Base-by-base conservation (phyloP, 92 coral and sea anemone genomes). In the Muricea muricata region DNA sequence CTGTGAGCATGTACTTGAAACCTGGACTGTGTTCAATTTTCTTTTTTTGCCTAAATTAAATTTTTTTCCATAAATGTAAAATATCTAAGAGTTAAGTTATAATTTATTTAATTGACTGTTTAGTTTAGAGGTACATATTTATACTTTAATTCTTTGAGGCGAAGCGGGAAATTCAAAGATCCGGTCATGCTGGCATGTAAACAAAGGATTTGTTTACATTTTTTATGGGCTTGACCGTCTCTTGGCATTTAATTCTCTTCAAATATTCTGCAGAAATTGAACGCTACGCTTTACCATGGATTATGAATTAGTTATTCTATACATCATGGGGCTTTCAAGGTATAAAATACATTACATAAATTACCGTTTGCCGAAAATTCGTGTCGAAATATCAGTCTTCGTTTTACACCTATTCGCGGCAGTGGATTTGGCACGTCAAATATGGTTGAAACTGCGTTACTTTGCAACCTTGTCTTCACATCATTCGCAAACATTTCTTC, bases 371-470 rank as follows among this genome's bases (percentile, higher is more conserved):
- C 25, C 65, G 65, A 32, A 32, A 14, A 0, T 66, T 66, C 73
- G 9, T 32, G 25, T 7, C 41, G 42, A 37, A 66, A 66, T 32
- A 66, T 14, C 73, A 66, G 41, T 66, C 47, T 66, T 66, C 41
- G 73, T 45, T 66, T 66, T 37, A 32, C 73, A 20, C 41, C 73
- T 66, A 28, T 13, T 29, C 47, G 73, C n/a, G n/a, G 72, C 8
- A 37, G 72, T 37, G 73, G 73, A 66, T 28, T 66, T 32, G 47
- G 73, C 42, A 66, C 42, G 73, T 66, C 47, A n/a, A 66, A 66
- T 30, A 66, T 66, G 23, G 73, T 66, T 30, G 73, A 45, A 66
- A 66, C 42, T 66, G 73, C 42, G 47, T 66, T 32, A 12, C 1
- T 29, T 7, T 32, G n/a, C 42, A 66, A 66, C 47, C 73, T 66